Base-by-base conservation (phyloP, 1,140 invertebrate genomes). In the Diuraphis noxia region DNA sequence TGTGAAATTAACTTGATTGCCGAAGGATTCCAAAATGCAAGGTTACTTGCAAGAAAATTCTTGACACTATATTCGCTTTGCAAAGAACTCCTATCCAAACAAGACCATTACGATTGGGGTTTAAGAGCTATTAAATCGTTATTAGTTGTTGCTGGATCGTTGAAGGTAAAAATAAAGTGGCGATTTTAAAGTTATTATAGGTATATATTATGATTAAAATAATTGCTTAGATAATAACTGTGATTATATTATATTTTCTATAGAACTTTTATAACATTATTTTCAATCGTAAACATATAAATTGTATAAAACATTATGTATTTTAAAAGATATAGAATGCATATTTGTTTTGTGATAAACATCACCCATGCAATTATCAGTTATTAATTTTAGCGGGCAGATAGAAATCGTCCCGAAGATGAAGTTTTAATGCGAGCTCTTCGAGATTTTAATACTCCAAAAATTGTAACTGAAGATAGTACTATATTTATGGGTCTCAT, bases 21-120 rank as follows among this genome's bases (percentile, higher is more conserved):
- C 49, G 97, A 98, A 94, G 98, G 97, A 49, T 98, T 98, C 93
- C 96, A 98, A 93, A 97, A 98, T 92, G 97, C 97, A 19, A 95
- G 97, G 92, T 94, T 97, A 3, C 94, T 98, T 52, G 97, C 97
- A n/a, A 95, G 97, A 92, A 98, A 98, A 94, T 98, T 98, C 94
- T 98, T 98, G 92, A 98, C 98, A 0, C 94, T 98, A 0, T 98
- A 98, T 93, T 97, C 96, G 0, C 94, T 99, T 87, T 98, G 98
- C 94, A 96, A 96, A 92, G 98, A 98, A 93, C 94, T 98, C 81
- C 94, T 98, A 2, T 98, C 97, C 6, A 98, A 98, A 94, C 98
- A 99, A 93, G 98, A 98, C 93, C 98, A 99, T 94, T 99, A 99
- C 93, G 98, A 99, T 95, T 99, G 98, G 98, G 98, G 98, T 79